These are phyloP conservation scores for Cheilosia urbana DNA, from an alignment of 2,888 invertebrate species.

Conservation along the genomic window DNA sequence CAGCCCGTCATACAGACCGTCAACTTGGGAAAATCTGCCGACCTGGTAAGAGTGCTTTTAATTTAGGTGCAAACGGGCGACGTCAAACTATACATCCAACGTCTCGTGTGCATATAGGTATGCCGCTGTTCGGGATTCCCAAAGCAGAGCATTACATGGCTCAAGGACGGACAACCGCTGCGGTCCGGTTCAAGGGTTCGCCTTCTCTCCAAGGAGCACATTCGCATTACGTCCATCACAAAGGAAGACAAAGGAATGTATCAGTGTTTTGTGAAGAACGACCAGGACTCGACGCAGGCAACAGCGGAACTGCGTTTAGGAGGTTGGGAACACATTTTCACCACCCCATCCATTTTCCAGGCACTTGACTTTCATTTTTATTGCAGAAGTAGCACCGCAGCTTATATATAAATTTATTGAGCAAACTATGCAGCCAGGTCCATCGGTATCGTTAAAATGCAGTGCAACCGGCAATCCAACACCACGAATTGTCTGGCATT, in stretches of 20 bases:
- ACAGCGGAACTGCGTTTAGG: slow-evolving; percentile 91
- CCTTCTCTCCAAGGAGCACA: slow-evolving; percentile 85
- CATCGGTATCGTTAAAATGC: slow-evolving; percentile 91
- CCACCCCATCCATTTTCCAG: slow-evolving; percentile 15
- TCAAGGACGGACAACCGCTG: slow-evolving; percentile 89
- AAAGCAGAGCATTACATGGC: slow-evolving; percentile 89
- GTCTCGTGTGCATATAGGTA: slow-evolving; percentile 82
- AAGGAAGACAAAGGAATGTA: slow-evolving; percentile 95
- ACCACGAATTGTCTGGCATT: slow-evolving; percentile 90
- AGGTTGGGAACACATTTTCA: slow-evolving; percentile 85
- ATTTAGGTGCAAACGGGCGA: not conserved
- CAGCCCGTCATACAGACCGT: slow-evolving; percentile 90
- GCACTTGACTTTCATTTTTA: slow-evolving; percentile 46
- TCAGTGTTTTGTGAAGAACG: slow-evolving; percentile 94
- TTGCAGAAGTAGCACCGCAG: slow-evolving; percentile 89
- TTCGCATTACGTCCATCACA: slow-evolving; percentile 87
- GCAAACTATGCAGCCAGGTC: slow-evolving; percentile 91
- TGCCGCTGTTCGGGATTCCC: slow-evolving; percentile 94
- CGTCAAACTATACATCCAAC: not conserved
- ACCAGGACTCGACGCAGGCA: slow-evolving; percentile 92
- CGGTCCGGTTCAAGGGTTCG: slow-evolving; percentile 86
- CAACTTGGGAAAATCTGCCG: slow-evolving; percentile 92
- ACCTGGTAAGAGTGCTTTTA: slow-evolving; percentile 86
- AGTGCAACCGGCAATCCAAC: slow-evolving; percentile 91
- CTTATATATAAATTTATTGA: slow-evolving; percentile 91